These are phyloP conservation scores for Notolabrus celidotus DNA, from an alignment of 2,797 vertebrate genomes.

Conservation along the genomic window DNA sequence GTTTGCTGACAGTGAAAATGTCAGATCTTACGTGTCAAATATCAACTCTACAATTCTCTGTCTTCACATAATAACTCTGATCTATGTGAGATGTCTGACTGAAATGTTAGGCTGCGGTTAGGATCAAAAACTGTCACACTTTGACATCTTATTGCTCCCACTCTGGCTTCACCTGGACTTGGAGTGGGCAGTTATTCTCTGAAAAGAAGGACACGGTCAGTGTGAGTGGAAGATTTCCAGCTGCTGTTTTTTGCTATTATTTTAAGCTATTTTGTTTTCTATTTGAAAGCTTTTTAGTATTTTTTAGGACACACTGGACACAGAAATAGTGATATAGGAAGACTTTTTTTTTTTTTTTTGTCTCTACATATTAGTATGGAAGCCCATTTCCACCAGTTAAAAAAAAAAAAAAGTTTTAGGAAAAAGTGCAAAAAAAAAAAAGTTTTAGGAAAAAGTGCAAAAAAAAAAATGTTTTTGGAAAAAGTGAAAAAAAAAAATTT, in stretches of 20 bases:
- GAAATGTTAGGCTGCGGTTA: conserved; percentile 3
- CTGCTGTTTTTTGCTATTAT: neutral
- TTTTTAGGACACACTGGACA: no score
- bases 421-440: no score
- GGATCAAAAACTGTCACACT: conserved; percentile 13
- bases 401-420: no score
- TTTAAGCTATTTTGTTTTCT: neutral
- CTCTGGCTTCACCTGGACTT: conserved; percentile 4
- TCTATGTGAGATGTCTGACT: neutral
- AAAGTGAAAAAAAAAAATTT: no score
- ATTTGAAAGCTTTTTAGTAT: conserved; percentile 23
- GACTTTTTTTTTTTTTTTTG: no score
- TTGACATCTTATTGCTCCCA: neutral
- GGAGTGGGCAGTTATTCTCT: conserved; percentile 11
- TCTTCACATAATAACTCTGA: conserved; percentile 13
- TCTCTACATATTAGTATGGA: no score
- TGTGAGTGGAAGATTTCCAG: conserved; percentile 13
- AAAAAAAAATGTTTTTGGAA: no score
- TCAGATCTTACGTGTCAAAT: conserved; percentile 7
- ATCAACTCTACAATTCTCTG: neutral
- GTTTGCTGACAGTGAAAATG: neutral
- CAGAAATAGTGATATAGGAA: no score
- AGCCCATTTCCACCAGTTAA: no score
- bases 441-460: no score
- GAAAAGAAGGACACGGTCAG: no score